Base-by-base conservation (phyloP, 2,113 vertebrate genomes). In the Eubucco bourcierii region DNA sequence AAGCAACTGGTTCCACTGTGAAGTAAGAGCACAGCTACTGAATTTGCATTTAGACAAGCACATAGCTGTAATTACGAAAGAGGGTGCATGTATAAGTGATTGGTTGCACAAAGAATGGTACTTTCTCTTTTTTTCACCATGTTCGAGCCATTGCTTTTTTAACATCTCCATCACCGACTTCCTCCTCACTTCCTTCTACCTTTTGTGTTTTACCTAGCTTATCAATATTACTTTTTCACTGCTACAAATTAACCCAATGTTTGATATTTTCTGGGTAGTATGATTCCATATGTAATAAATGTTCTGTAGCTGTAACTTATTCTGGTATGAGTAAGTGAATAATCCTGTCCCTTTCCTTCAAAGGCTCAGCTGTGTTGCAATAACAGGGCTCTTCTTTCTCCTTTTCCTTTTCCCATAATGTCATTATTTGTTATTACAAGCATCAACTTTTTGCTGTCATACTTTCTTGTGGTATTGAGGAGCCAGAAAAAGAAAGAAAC, bases 391-490 rank as follows among this genome's bases (percentile, higher is more conserved):
- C 53, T 88, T 61, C 59, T 79, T 91, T 77, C 67, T 82, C 82
- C 50, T 37, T 87, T 74, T 85, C 82, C 55, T 37, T 87, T 74
- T 85, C 64, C 46, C 76, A n/a, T 77, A 46, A 71, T 46, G 18
- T 52, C 66, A 37, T 65, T 76, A 53, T 87, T 86, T 87, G 37
- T 76, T 92, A 80, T 89, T 85, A 65, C 65, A 86, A 83, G 47
- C n/a, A 78, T 66, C 13, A 63, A 5, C 24, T 31, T 88, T 61
- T 87, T 85, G 41, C 12, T 85, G 16, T 65, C 27, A 11, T 50
- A 28, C 19, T 83, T 78, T 28, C 44, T 75, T 8, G 23, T 34
- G 7, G 10, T 61, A 74, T 11, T 68, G 75, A 90, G 33, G 56
- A 79, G 23, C 15, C 81, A 84, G 55, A 44, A 82, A 64, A 90